Conservation (phyloP, 2,888 invertebrate species). For the Mantis religiosa region DNA sequence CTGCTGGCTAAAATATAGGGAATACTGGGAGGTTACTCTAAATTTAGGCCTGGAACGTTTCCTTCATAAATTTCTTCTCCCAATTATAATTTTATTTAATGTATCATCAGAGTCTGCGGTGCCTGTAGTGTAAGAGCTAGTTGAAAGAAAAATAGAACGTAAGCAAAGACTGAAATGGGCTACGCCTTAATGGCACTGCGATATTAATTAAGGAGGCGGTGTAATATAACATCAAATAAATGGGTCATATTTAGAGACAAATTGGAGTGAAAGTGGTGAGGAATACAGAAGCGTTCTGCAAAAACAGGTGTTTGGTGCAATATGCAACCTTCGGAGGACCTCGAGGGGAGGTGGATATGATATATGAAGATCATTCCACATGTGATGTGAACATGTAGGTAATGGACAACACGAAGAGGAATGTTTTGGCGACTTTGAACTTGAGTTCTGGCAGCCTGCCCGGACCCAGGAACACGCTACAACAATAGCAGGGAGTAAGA, state of each 20-base stretch:
- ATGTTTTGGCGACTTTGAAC: constrained; percentile 18
- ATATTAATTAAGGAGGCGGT: no score
- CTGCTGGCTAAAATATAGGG: no score
- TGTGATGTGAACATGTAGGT: not conserved
- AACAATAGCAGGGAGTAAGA: constrained; percentile 13
- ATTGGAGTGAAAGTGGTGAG: not conserved
- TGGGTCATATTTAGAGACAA: not conserved
- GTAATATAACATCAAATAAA: not conserved
- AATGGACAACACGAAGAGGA: not conserved
- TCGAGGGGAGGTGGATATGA: not conserved
- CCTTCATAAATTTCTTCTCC: no score
- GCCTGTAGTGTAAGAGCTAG: no score
- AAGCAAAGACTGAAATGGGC: no score
- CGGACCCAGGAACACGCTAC: not conserved
- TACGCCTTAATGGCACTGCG: no score
- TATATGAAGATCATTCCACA: not conserved
- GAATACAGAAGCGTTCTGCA: not conserved
- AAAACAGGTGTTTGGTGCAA: not conserved
- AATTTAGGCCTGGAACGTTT: no score
- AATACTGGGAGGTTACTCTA: no score
- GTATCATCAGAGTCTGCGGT: no score
- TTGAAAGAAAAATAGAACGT: no score
- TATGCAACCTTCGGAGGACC: not conserved
- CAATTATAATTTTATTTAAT: no score
- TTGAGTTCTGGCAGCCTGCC: constrained; percentile 15